Conservation (phyloP, 1,140 invertebrate species). For the Lasioglossum albipes region DNA sequence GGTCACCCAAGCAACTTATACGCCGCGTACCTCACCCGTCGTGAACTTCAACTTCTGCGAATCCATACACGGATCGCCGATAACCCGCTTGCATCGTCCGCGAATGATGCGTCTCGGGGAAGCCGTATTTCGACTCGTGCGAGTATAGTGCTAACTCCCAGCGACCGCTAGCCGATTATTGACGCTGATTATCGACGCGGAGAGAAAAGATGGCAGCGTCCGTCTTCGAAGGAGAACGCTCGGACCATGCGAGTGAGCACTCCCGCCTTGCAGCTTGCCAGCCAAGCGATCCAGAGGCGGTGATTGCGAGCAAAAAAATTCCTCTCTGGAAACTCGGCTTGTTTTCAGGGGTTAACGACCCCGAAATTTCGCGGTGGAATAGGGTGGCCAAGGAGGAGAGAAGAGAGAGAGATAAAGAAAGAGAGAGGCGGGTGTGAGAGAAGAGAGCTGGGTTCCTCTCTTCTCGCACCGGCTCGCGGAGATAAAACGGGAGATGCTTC, state of each 20-base stretch:
- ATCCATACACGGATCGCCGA: neutral
- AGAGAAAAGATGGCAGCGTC: no score
- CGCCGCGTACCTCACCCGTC: neutral
- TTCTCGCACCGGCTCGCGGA: neutral
- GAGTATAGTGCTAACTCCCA: neutral
- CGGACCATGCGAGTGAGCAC: no score
- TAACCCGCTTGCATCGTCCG: neutral
- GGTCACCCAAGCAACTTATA: no score
- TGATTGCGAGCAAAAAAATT: neutral
- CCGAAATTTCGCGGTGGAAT: conserved; percentile 36
- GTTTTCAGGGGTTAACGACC: conserved; percentile 49
- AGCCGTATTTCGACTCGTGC: neutral
- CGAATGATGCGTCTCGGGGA: neutral
- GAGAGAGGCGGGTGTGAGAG: neutral
- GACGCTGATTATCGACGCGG: neutral
- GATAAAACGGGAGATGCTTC: conserved; percentile 45
- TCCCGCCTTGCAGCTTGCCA: no score
- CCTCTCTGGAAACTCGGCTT: conserved; percentile 36
- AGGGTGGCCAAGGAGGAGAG: neutral
- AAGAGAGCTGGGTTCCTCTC: neutral
- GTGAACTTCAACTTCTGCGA: neutral
- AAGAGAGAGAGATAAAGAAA: neutral
- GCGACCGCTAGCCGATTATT: neutral
- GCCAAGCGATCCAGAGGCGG: neutral
- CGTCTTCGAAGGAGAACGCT: no score